Evolutionary conservation across 1,140 invertebrate species (phyloP).

Genomic region (Gonioctena quinquepunctata): DNA sequence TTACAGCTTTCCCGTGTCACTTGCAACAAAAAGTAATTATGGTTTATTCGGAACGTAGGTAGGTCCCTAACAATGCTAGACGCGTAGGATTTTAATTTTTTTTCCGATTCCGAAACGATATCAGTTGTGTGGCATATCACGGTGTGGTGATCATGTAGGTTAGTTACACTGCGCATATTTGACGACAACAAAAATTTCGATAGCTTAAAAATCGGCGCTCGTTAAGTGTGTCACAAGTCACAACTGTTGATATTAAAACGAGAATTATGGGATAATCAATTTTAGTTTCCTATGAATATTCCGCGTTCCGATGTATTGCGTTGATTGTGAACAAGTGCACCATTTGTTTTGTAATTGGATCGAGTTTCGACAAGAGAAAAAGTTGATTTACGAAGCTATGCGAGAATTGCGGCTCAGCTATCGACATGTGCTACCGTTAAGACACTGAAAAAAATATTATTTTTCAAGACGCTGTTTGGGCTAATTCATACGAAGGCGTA

Average conservation of each 20-base stretch:
- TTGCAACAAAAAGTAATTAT: neutral
- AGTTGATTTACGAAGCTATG: no score
- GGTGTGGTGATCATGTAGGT: neutral
- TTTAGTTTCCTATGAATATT: neutral
- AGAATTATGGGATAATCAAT: neutral
- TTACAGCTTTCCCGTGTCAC: neutral
- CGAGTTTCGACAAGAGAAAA: no score
- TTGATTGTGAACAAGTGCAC: neutral
- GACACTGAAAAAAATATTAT: no score
- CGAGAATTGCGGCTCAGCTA: no score
- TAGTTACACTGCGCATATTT: constrained; percentile 2
- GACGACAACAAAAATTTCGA: constrained; percentile 4
- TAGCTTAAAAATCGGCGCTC: neutral
- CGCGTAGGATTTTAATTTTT: neutral
- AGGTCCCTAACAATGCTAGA: neutral
- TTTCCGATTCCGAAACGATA: neutral
- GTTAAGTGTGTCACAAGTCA: constrained; percentile 5
- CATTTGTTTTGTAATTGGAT: neutral
- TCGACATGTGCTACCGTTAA: no score
- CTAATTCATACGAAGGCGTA: no score
- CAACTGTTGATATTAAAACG: neutral
- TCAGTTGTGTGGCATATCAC: neutral
- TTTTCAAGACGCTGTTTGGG: no score
- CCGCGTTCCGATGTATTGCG: neutral
- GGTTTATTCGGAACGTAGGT: neutral